phyloP scores from a whole-genome alignment of 2,113 vertebrate genomes.

The Dasyprocta punctata region DNA sequence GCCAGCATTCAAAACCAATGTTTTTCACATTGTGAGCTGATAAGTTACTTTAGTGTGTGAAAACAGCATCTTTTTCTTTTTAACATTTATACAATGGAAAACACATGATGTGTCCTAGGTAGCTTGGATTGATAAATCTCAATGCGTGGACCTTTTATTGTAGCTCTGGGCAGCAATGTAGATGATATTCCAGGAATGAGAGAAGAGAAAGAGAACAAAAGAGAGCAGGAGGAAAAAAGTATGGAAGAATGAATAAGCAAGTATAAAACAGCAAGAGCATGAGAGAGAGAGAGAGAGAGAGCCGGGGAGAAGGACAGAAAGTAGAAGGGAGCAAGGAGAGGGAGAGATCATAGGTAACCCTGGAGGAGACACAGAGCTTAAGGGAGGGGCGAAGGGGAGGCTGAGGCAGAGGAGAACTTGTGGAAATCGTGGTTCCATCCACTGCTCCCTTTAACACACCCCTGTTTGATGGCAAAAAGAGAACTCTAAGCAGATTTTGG shows the following conservation, averaged over 20 bases:
- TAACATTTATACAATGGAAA: neutral
- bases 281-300: neutral
- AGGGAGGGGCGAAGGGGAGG: accelerated
- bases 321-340: neutral
- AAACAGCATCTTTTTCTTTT: neutral
- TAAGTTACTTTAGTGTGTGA: neutral
- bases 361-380: neutral
- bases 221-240: neutral
- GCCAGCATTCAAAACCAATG: neutral
- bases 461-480: neutral
- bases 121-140: neutral
- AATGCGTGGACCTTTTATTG: neutral
- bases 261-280: neutral
- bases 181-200: neutral
- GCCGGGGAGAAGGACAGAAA: no score
- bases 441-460: accelerated
- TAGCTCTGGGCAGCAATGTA: neutral
- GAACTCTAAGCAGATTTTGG: neutral
- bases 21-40: neutral
- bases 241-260: neutral
- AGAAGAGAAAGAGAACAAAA: neutral
- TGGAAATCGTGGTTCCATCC: neutral
- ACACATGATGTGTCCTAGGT: neutral
- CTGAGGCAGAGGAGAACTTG: neutral
- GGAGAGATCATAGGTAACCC: neutral